Conservation (phyloP, 2,797 vertebrate genomes). For the Otus scops region DNA sequence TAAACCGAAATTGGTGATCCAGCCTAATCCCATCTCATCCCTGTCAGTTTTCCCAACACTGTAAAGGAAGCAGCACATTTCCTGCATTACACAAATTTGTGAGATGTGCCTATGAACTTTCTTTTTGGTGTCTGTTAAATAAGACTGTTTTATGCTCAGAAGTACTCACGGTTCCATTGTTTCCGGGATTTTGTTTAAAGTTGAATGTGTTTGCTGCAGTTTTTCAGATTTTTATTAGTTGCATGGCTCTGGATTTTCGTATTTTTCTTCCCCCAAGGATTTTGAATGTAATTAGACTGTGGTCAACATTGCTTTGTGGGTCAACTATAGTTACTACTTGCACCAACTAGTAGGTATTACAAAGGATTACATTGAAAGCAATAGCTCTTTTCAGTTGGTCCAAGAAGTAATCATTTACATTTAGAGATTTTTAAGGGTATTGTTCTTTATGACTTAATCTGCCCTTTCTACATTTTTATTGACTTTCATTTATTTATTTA, state of each 20-base stretch:
- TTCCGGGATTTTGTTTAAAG: background rate
- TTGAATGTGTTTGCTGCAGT: background rate
- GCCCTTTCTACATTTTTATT: background rate
- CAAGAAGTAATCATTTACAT: background rate
- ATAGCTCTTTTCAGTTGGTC: background rate
- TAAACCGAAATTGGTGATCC: background rate
- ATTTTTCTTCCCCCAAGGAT: background rate
- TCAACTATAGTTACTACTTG: background rate
- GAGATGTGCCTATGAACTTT: background rate
- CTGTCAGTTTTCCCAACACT: background rate
- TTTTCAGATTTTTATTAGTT: background rate
- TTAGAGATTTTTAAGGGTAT: background rate
- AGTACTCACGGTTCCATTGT: background rate
- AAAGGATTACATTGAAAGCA: background rate
- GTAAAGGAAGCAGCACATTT: background rate
- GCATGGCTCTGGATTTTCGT: background rate
- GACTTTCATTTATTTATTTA: background rate
- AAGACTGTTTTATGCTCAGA: background rate
- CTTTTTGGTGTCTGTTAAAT: background rate
- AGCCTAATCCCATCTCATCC: background rate
- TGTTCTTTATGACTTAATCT: slow-evolving; percentile 12
- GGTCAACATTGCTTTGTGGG: background rate
- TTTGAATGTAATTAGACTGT: background rate
- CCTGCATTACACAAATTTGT: background rate
- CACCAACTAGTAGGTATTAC: background rate